Base-by-base conservation (phyloP, 2,113 vertebrate genomes). In the Nannospalax galili region DNA sequence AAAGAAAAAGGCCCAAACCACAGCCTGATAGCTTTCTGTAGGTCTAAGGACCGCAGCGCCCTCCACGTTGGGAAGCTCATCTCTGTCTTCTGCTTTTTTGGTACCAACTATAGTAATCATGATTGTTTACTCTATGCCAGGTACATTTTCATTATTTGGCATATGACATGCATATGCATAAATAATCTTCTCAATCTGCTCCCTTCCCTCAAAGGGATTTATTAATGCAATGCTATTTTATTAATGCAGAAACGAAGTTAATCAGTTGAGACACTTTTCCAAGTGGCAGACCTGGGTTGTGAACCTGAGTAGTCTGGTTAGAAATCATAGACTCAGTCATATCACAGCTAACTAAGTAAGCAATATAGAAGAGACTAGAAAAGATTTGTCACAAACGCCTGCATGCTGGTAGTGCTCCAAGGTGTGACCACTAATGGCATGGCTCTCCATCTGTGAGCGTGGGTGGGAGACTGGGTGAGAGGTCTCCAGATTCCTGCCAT, bases 401-500 rank as follows among this genome's bases (percentile, higher is more conserved):
- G 56, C 62, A 69, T 64, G 67, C 73, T 77, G 72, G 84, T 64
- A 30, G 60, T 78, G 81, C 24, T 48, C 93, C 94, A 58, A 87
- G 93, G 79, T 96, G 79, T 93, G 93, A 69, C 92, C 42, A 52
- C 40, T 65, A 52, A 75, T 40, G 58, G 70, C 32, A 58, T 67
- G 93, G 93, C 84, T 90, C 93, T 92, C 89, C 93, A 78, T 88
- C 67, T 81, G 94, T 48, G 56, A 84, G 52, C 0, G 9, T 45
- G 74, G 90, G 84, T 69, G 30, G 84, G 84, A 87, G 64, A 91
- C 67, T 93, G 73, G 94, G 92, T 85, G 90, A 97, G 92, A 97
- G 95, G 95, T 94, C 91, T 81, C 67, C 84, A 30, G 95, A 96
- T 97, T 96, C 96, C 95, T 97, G 93, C 94, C 87, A 85, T 26